Base-by-base conservation (phyloP, 1,140 invertebrate genomes). In the Aphelinus certus region DNA sequence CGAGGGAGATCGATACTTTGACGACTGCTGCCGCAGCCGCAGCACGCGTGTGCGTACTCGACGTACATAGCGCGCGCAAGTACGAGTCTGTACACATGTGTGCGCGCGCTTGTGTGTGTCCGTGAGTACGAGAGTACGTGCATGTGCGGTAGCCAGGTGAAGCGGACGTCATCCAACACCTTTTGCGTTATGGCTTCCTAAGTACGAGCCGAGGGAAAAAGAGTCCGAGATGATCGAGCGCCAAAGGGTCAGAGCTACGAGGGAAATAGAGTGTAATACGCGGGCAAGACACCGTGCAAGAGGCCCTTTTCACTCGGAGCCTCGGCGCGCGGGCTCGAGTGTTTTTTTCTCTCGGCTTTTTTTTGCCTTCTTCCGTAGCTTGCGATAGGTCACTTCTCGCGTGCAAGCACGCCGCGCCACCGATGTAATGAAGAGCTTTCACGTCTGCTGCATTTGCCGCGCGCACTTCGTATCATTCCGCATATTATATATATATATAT, bases 111-210 rank as follows among this genome's bases (percentile, higher is more conserved):
- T 57, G 51, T 45, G 66, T 57, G 26, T 42, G 66, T 47, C 48
- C 2, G n/a, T 64, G 56, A 2, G 47, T 10, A 47, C 55, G 26
- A 43, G 2, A 43, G 2, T 70, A 48, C 3, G n/a, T 46, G 26
- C 45, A 42, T 57, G 72, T 45, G 43, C 7, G 7, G 65, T 53
- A 4, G 46, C 1, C 67, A 65, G 67, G 66, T 57, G 66, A 62
- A 42, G 46, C 49, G 58, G 26, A 7, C 63, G 74, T 76, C 63
- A 76, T 67, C 48, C 68, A 71, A 76, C 63, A 76, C 74, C 74
- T 60, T 56, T 58, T 67, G 46, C 61, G 5, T 71, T 71, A 71
- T 71, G 74, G 74, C 74, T 76, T 76, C 73, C 66, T 57, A 53
- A 58, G 64, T 45, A 47, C 43, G 6, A 26, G 26, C 26, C 5